Evolutionary conservation across 2,113 vertebrate genomes (phyloP).

Genomic region (Colistium nudipinnis): DNA sequence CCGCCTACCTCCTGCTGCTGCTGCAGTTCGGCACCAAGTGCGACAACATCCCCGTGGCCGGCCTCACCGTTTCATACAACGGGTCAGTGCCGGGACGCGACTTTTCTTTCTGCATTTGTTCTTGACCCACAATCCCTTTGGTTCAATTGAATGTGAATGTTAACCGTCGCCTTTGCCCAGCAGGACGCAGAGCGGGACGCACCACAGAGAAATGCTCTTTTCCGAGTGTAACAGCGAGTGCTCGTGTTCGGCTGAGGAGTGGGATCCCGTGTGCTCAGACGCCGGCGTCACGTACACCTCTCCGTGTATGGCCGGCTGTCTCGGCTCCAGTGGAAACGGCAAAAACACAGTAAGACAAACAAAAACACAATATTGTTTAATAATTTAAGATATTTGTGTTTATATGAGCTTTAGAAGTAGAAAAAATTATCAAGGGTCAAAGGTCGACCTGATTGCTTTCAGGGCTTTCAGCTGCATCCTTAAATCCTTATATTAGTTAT

Average conservation of each 20-base stretch:
- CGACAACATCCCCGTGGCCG: conserved; percentile 85
- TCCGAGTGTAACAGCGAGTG: conserved; percentile 88
- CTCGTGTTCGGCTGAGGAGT: conserved; percentile 83
- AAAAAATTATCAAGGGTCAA: not conserved
- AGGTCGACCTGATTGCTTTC: not conserved
- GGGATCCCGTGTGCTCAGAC: conserved; percentile 92
- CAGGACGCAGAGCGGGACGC: conserved; percentile 70
- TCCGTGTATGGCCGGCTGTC: conserved; percentile 89
- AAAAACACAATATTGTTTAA: not conserved
- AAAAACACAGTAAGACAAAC: conserved; percentile 81
- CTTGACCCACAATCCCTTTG: not conserved
- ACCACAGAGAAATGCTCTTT: conserved; percentile 68
- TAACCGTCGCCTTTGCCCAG: not conserved
- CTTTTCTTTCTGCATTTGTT: not conserved
- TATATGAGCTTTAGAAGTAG: not conserved
- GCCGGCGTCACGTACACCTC: conserved; percentile 89
- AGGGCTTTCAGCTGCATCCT: not conserved
- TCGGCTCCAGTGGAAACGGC: conserved; percentile 71
- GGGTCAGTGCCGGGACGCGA: conserved; percentile 76
- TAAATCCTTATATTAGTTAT: not conserved
- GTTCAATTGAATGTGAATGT: not conserved
- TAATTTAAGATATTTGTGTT: not conserved
- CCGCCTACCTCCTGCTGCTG: conserved; percentile 55
- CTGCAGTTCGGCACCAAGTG: conserved; percentile 83
- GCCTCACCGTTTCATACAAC: conserved; percentile 89